Evolutionary conservation across 2,113 vertebrate genomes (phyloP), one percentile per base, ranked within the genome.

Genomic region (Gallinago paraguaiae): DNA sequence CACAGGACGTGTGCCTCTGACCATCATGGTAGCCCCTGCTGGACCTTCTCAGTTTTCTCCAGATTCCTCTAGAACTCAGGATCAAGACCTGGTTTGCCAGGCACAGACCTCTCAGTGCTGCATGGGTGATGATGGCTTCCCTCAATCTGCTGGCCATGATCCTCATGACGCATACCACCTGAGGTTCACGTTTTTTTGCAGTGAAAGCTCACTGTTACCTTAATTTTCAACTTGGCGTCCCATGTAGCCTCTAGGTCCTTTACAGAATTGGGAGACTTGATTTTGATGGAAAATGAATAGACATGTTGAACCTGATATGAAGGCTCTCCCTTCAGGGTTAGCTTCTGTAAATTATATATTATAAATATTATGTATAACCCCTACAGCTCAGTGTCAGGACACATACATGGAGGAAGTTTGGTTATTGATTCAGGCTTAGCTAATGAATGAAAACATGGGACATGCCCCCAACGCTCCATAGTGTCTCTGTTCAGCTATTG

Each of bases 221-320:
- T 82, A 67, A 41, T 83, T 60, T 41, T 71, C 67, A 86, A 0
- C 28, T 15, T 31, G 20, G 28, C 63, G 31, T 71, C 57, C 27
- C 14, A 57, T 72, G 43, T 45, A 91, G 51, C 19, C 27, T 7
- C 30, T 14, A 53, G 43, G 51, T 67, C 41, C 20, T 81, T 50
- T 81, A 39, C 35, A 83, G 74, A 45, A 48, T 8, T 9, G 20
- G 10, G 39, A 57, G 35, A 16, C 45, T 76, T 77, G 77, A 74
- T 69, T 72, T 81, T 51, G 50, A 16, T 89, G 59, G 77, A 77
- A 91, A 92, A 86, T 43, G 11, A 91, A 83, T 48, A 11, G 33
- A 30, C 83, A 72, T 60, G 9, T 88, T 94, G 6, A 54, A 77
- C 17, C 35, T 33, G 45, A 81, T 74, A 77, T 35, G 64, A 95